Percentiles rank a stretch among this genome's conserved stretches.
phyloP scores from a whole-genome alignment of 1,140 invertebrate species.

The Neotoxoptera formosana region DNA sequence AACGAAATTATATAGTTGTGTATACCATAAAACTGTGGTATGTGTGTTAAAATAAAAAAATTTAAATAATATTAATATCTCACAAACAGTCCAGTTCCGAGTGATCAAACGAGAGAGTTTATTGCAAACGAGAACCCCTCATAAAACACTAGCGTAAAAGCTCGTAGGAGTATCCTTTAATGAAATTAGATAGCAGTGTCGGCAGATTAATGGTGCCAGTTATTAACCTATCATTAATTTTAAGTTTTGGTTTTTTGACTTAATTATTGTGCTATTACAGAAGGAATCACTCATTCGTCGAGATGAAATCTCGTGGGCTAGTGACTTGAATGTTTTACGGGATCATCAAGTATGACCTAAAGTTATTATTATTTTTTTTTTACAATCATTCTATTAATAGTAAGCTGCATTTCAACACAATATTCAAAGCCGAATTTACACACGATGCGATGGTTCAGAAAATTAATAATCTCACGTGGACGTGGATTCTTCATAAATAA shows the following conservation, averaged over 20 bases:
- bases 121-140: background rate
- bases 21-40: background rate
- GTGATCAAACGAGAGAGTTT: slow-evolving; percentile 7
- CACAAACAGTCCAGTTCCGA: background rate
- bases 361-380: slow-evolving; percentile 3
- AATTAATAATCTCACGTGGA: background rate
- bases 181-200: slow-evolving; percentile 13
- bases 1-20: background rate
- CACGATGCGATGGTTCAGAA: background rate
- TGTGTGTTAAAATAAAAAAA: background rate
- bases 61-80: background rate
- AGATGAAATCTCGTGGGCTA: background rate
- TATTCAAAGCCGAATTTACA: background rate
- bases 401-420: background rate
- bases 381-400: background rate
- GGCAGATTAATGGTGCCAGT: background rate
- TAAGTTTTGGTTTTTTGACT: slow-evolving; percentile 7
- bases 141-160: background rate
- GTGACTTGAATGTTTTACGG: background rate
- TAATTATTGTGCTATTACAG: slow-evolving; percentile 30
- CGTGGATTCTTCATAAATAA: background rate
- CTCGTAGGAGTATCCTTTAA: slow-evolving; percentile 9
- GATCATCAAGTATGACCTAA: background rate
- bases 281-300: background rate
- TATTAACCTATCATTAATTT: slow-evolving; percentile 26